These are phyloP conservation scores for Danio rerio DNA, from an alignment of 2,113 vertebrate genomes.

Conservation along the genomic window DNA sequence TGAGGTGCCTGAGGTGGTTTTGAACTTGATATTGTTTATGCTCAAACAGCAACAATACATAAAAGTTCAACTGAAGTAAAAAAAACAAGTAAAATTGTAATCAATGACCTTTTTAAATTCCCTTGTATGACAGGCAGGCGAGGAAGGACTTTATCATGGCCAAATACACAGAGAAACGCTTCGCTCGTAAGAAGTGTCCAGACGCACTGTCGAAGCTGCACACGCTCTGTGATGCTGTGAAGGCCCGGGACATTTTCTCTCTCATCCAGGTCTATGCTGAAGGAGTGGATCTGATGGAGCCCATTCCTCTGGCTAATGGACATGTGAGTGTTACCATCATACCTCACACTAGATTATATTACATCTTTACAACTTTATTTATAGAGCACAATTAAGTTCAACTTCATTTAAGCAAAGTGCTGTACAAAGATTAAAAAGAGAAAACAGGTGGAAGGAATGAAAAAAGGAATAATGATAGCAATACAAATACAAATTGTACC, in stretches of 20 bases:
- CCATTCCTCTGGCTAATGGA: constrained; percentile 94
- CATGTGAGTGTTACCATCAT: constrained; percentile 83
- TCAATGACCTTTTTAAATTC: not conserved
- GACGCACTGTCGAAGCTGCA: constrained; percentile 86
- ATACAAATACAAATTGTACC: too few species aligned
- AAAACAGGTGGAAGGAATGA: too few species aligned
- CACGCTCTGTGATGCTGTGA: constrained; percentile 92
- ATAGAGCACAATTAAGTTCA: too few species aligned
- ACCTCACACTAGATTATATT: not conserved
- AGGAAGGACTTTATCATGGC: constrained; percentile 98
- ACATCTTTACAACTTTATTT: too few species aligned
- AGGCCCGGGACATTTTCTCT: constrained; percentile 91
- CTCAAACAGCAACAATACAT: too few species aligned
- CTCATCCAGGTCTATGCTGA: constrained; percentile 94
- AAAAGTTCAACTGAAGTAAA: too few species aligned
- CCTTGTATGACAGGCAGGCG: constrained; percentile 82
- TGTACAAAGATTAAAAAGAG: too few species aligned
- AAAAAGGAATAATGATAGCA: too few species aligned
- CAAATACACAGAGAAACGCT: constrained; percentile 95
- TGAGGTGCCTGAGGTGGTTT: too few species aligned
- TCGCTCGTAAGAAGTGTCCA: constrained; percentile 83
- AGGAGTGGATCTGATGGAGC: constrained; percentile 93
- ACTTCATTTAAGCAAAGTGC: too few species aligned
- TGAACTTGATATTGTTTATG: too few species aligned
- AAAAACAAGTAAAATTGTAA: too few species aligned